A percentile compares a stretch with the other conserved stretches of the same genome.
phyloP scores from a whole-genome alignment of 2,797 vertebrate genomes.

The Halcyon badia region DNA sequence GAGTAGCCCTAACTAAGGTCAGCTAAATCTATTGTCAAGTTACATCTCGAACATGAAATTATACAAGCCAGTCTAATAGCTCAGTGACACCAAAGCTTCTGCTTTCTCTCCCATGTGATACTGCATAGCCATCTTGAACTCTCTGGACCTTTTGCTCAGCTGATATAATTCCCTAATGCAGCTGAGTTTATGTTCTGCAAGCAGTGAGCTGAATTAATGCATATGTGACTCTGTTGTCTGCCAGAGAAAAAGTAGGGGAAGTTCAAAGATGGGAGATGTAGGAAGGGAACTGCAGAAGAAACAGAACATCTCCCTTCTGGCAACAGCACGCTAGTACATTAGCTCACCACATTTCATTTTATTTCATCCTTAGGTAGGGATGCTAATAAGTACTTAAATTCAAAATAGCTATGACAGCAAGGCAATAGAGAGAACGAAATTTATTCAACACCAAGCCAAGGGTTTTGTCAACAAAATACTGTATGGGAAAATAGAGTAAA shows the following conservation, averaged over 20 bases:
- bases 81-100: not conserved
- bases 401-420: not conserved
- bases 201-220: not conserved
- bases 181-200: not conserved
- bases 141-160: not conserved
- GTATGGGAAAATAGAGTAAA: not conserved
- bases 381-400: not conserved
- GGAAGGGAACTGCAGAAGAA: not conserved
- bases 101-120: not conserved
- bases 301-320: not conserved
- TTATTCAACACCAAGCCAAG: not conserved
- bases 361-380: not conserved
- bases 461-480: not conserved
- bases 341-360: not conserved
- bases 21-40: not conserved
- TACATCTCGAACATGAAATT: not conserved
- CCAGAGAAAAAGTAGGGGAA: not conserved
- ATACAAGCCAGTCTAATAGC: not conserved
- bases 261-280: not conserved
- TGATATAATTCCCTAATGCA: not conserved
- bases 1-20: not conserved
- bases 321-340: rapidly evolving
- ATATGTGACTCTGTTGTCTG: rapidly evolving
- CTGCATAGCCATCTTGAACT: rapidly evolving
- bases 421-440: not conserved